A percentile compares a stretch with the other conserved stretches of the same genome.
These are phyloP conservation scores for Pelobates fuscus DNA, from an alignment of 2,113 vertebrate genomes.

Conservation along the genomic window DNA sequence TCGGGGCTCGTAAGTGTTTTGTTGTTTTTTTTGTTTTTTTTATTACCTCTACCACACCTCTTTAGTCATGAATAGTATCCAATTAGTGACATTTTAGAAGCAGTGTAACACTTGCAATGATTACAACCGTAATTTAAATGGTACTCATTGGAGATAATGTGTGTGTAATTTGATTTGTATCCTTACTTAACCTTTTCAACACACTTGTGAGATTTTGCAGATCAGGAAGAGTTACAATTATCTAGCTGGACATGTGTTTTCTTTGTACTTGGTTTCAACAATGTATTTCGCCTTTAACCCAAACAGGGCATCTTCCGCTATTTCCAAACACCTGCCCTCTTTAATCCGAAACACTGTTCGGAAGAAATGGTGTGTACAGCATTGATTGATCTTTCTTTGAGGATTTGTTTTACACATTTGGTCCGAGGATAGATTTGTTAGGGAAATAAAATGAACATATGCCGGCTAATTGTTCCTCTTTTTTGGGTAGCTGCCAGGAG, in stretches of 20 bases:
- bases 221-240: conserved; percentile 29
- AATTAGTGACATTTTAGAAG: conserved; percentile 78
- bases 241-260: conserved; percentile 63
- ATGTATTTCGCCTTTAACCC: conserved; percentile 56
- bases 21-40: no score
- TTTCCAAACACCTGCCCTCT: conserved; percentile 76
- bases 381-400: conserved; percentile 89
- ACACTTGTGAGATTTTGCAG: background rate
- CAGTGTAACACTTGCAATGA: no score
- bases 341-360: conserved; percentile 76
- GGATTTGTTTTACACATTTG: conserved; percentile 87
- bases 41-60: no score
- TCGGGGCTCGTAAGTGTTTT: no score
- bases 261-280: conserved; percentile 58
- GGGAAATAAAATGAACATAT: conserved; percentile 91
- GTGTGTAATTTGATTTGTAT: conserved; percentile 59
- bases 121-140: no score
- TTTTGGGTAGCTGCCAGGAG: conserved; percentile 85
- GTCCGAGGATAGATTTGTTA: conserved; percentile 87
- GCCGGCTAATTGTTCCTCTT: conserved; percentile 88
- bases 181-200: conserved; percentile 59
- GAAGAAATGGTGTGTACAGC: conserved; percentile 79
- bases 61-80: no score
- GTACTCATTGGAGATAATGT: conserved; percentile 65
- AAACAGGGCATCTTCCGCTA: conserved; percentile 61